Evolutionary conservation across 2,113 vertebrate genomes (phyloP).

Genomic region (Abramis brama): DNA sequence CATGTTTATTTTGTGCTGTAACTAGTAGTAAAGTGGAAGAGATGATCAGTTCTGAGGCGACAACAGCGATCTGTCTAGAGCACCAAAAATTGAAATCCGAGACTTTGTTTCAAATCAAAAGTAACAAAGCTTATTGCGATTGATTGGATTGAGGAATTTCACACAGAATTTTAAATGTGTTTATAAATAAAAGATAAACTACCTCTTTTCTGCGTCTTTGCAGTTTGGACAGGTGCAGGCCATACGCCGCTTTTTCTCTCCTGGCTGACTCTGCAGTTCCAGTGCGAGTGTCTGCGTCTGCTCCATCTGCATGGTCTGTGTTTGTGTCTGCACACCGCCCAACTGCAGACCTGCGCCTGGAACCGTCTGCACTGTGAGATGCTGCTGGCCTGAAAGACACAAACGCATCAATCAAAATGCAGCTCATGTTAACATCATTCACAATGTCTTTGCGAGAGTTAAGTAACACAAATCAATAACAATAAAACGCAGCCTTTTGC

Average conservation of each 20-base stretch:
- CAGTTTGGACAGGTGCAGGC: conserved; percentile 98
- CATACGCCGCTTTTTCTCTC: conserved; percentile 93
- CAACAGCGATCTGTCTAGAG: no score
- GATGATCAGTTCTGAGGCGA: no score
- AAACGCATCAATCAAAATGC: neutral
- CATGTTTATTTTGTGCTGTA: no score
- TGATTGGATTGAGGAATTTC: neutral
- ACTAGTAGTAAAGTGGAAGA: no score
- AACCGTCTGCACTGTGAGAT: conserved; percentile 91
- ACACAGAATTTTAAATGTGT: neutral
- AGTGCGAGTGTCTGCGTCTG: conserved; percentile 87
- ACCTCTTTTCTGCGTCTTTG: conserved; percentile 95
- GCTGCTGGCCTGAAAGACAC: conserved; percentile 86
- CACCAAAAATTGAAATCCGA: no score
- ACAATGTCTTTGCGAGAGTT: neutral
- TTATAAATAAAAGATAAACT: conserved; percentile 31
- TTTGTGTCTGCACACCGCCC: conserved; percentile 83
- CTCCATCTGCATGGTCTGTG: conserved; percentile 89
- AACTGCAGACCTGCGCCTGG: conserved; percentile 90
- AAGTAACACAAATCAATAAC: neutral
- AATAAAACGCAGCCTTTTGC: neutral
- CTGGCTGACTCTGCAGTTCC: conserved; percentile 82
- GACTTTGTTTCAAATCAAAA: no score
- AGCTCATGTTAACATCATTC: neutral
- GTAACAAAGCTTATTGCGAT: no score